A percentile compares a stretch with the other conserved stretches of the same genome.
These are phyloP conservation scores for Leptobrachium leishanense DNA, from an alignment of 2,113 vertebrate species.

Conservation along the genomic window DNA sequence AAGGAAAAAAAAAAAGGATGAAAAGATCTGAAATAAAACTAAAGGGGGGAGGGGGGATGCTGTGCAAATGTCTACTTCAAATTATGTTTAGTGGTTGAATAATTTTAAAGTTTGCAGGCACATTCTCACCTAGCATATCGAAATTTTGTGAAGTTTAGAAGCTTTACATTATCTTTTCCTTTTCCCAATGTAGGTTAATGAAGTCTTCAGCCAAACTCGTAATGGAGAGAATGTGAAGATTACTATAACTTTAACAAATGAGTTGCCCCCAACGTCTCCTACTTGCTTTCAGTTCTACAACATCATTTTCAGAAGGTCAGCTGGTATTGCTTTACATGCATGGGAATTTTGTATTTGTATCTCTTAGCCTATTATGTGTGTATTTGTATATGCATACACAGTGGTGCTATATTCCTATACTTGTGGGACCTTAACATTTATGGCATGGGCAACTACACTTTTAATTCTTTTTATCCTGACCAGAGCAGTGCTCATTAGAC, in stretches of 20 bases:
- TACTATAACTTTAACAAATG: conserved; percentile 84
- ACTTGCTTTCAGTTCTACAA: conserved; percentile 94
- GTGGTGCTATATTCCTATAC: too few species aligned
- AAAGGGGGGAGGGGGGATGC: too few species aligned
- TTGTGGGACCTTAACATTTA: too few species aligned
- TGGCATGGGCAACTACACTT: too few species aligned
- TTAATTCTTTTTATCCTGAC: too few species aligned
- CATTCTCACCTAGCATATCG: not conserved
- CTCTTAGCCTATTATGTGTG: not conserved
- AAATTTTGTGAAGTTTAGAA: too few species aligned
- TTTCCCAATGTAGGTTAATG: conserved; percentile 71
- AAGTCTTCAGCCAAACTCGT: conserved; percentile 77
- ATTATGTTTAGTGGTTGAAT: not conserved
- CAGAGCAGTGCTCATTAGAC: too few species aligned
- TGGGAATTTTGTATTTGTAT: not conserved
- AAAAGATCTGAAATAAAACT: too few species aligned
- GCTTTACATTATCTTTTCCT: not conserved
- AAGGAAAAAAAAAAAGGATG: too few species aligned
- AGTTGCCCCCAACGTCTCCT: conserved; percentile 86
- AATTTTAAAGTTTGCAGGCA: not conserved
- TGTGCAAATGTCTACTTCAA: not conserved
- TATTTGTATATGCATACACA: too few species aligned
- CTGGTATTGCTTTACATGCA: conserved; percentile 3
- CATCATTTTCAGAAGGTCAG: conserved; percentile 86
- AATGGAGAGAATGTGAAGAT: conserved; percentile 84